Conservation (phyloP, 2,797 vertebrate genomes). For the Phoeniculus purpureus region DNA sequence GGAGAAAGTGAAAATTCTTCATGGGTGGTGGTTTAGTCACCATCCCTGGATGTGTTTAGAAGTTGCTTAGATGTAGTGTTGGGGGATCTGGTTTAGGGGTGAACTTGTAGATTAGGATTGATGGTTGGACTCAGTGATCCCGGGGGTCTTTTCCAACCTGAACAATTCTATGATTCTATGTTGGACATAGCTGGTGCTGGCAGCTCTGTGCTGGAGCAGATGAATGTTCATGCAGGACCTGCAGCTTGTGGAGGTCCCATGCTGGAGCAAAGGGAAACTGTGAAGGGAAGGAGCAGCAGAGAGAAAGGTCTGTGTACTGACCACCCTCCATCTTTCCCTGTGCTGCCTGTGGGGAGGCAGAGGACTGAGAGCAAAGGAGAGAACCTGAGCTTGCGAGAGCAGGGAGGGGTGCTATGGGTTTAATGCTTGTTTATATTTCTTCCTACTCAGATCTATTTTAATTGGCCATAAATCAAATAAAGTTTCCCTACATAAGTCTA, state of each 20-base stretch:
- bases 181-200: background rate
- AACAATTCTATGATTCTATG: no score
- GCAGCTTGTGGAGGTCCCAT: background rate
- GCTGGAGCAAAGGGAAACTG: background rate
- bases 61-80: no score
- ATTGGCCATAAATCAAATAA: background rate
- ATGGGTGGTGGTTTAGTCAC: no score
- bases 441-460: background rate
- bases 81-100: no score
- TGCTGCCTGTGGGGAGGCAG: fast-evolving
- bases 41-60: no score
- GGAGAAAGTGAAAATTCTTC: no score
- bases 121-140: no score
- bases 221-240: background rate
- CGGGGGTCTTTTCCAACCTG: no score
- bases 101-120: no score
- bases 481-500: background rate
- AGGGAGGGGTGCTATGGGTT: background rate
- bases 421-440: background rate
- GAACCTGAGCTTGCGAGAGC: background rate
- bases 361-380: background rate
- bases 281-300: background rate
- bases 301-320: background rate
- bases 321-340: background rate
- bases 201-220: background rate